Evolutionary conservation across 2,888 invertebrate genomes (phyloP), one percentile per base, ranked within the genome.

Genomic region (Pristionchus entomophagus): DNA sequence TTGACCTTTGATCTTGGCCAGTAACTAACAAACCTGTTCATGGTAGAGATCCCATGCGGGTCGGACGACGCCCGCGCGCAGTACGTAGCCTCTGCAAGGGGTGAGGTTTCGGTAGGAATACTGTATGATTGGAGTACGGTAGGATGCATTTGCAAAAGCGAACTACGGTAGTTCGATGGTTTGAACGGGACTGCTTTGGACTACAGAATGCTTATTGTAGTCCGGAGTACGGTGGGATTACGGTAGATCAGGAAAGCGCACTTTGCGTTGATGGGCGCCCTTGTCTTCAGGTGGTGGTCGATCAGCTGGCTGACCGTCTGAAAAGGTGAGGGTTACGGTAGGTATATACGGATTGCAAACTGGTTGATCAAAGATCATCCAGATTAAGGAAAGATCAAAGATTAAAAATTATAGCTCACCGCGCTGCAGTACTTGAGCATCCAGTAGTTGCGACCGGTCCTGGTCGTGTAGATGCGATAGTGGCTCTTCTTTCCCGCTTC

Each of bases 11-110:
- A n/a, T n/a, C n/a, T n/a, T n/a, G n/a, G n/a, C n/a, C n/a, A n/a
- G n/a, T n/a, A n/a, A n/a, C n/a, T n/a, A n/a, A n/a, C 3, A 35
- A 3, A 88, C 87, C 86, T 91, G 91, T 86, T 91, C 91, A 78
- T 91, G 91, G 85, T 91, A 89, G 81, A 91, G 86, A 69, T 91
- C 89, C 91, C 91, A 91, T 73, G 87, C 86, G 53, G 89, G 89
- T 35, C 90, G 81, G 26, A 88, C 86, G 41, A 89, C 86, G 77
- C 85, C 87, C 26, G 77, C 85, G 59, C 83, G 73, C 45, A 91
- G 83, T 62, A 86, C 69, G 32, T 87, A 86, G 19, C 88, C 59
- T n/a, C 56, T 59, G n/a, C 10, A 82, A 19, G 32, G 14, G 32
- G 19, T 6, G 17, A 38, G 35, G 59, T 59, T 29, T n/a, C n/a